Base-by-base conservation (phyloP, 2,888 invertebrate genomes). In the Poecilus cupreus region DNA sequence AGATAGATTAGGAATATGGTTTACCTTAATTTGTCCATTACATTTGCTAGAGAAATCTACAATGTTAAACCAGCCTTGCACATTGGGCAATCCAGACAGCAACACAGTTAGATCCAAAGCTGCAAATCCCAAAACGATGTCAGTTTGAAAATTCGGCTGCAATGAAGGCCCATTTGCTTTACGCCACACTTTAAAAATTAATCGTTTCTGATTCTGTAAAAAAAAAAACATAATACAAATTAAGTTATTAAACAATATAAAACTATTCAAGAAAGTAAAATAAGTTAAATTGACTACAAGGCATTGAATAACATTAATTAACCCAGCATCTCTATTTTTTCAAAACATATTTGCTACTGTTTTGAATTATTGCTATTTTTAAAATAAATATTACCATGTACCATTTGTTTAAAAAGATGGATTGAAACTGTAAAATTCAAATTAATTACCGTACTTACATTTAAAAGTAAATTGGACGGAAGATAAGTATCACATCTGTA, bases 1-100 rank as follows among this genome's bases (percentile, higher is more conserved):
- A 32, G 32, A 32, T 5, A 32, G n/a, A 32, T 32, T 2, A 32
- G 8, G 8, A 8, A 6, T 1, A 32, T 8, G 5, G 32, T 32
- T 32, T 85, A 93, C 91, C 87, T 93, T 91, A 57, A 93, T 90
- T 85, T 93, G 93, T 0, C 93, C 93, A 82, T 92, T 92, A 64
- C 91, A 91, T 76, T 90, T 90, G 4, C 90, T 90, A 3, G 88
- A 87, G 83, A 92, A 92, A 84, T 93, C 93, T n/a, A 92, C 89
- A 64, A 93, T 92, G 85, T 93, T 92, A 85, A 92, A 93, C 91
- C 92, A 93, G n/a, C 92, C 93, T 68, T 90, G 91, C 70, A 93
- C 89, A 37, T 89, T 89, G 8, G 91, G 90, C 83, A 91, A 89
- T 3, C 91, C 91, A 43, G 89, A 88, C 18, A 89, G 84, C 24